These are phyloP conservation scores for Thymallus thymallus DNA, from an alignment of 2,113 vertebrate species.

Conservation along the genomic window DNA sequence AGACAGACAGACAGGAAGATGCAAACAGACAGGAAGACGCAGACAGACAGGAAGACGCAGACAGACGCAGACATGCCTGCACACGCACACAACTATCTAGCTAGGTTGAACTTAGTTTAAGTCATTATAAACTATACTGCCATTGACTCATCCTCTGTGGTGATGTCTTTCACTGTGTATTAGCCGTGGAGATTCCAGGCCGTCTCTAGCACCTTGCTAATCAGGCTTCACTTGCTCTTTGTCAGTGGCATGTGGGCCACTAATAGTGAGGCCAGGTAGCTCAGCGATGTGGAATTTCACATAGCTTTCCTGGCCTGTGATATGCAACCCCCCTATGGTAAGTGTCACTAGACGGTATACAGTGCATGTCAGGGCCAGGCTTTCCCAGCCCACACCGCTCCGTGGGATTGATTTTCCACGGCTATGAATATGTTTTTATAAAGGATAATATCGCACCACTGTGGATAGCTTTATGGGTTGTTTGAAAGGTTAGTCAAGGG, in stretches of 20 bases:
- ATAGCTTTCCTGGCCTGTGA: conserved; percentile 47
- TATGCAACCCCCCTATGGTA: conserved; percentile 40
- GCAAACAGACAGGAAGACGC: too few species aligned
- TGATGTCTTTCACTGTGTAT: not conserved
- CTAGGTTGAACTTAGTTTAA: not conserved
- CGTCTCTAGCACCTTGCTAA: conserved; percentile 55
- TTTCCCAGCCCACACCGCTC: too few species aligned
- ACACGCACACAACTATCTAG: not conserved
- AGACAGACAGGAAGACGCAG: too few species aligned
- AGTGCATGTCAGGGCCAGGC: conserved; percentile 35
- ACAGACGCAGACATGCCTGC: not conserved
- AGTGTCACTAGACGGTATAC: conserved; percentile 55
- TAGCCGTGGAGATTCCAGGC: conserved; percentile 19
- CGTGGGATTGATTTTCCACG: not conserved
- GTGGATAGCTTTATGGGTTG: not conserved
- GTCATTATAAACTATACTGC: conserved; percentile 15
- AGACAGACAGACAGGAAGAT: not conserved
- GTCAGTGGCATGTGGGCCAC: conserved; percentile 54
- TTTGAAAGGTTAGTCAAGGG: not conserved
- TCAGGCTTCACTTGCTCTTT: conserved; percentile 50
- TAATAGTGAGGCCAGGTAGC: conserved; percentile 69
- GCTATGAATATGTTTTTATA: conserved; percentile 23
- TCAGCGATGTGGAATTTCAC: conserved; percentile 74
- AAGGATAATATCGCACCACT: conserved; percentile 17
- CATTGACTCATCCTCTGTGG: too few species aligned